Evolutionary conservation across 1,140 invertebrate genomes (phyloP), one percentile per base, ranked within the genome.

Genomic region (Apis cerana): DNA sequence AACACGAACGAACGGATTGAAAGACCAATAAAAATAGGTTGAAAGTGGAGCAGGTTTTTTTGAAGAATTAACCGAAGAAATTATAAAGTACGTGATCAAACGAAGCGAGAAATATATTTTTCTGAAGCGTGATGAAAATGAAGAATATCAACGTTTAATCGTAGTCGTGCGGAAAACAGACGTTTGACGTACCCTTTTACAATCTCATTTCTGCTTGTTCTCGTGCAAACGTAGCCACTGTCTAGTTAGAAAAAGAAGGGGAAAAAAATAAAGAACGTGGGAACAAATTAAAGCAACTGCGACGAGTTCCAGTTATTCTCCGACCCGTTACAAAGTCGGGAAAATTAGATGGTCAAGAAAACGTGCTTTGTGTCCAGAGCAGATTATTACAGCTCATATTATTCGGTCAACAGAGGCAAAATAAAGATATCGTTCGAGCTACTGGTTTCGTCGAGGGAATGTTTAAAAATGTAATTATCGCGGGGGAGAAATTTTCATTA

Each of bases 301-400:
- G 23, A 75, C 33, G 56, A 67, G 72, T 58, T 50, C 79, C 17
- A 58, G 79, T 75, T 75, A 81, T 75, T 56, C 62, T 48, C 23
- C 75, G 71, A 81, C 71, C 62, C 62, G 79, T 68, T 75, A 59
- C 79, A 75, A 33, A 81, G 71, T 81, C 62, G 33, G 48, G 54
- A 58, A 81, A 81, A 81, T 75, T 81, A 67, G 72, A 75, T 75
- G 19, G 17, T 15, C 61, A 33, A 81, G 71, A 33, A 43, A 75
- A 65, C 61, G 17, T 50, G 61, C 54, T 75, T 52, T 67, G 79
- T 67, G 23, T 58, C 56, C 2, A 43, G 43, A 48, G 70, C 54
- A 15, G 50, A 21, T 72, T 58, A 43, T 21, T 43, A 43, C 33
- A 43, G 50, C 21, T 43, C 12, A 17, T 43, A 27, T 67, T 81